Conservation (phyloP, 2,113 vertebrate genomes). For the Calyptommatus sinebrachiatus region DNA sequence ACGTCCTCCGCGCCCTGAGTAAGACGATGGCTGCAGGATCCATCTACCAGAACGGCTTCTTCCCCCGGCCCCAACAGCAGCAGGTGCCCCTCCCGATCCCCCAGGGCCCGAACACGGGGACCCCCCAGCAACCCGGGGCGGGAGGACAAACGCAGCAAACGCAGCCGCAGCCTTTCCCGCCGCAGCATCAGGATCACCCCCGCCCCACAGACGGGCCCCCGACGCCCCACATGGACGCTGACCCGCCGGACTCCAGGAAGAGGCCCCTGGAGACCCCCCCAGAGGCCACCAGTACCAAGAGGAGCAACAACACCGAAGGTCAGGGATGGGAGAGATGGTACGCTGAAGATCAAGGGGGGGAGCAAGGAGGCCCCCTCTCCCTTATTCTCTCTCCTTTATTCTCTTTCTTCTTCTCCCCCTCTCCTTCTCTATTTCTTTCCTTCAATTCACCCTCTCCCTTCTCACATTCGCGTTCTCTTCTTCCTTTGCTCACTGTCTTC, state of each 20-base stretch:
- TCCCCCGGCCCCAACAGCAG: conserved; percentile 32
- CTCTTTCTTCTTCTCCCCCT: too few relatives aligned
- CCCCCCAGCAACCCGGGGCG: conserved; percentile 65
- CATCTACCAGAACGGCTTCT: conserved; percentile 84
- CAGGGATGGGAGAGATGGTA: conserved; percentile 43
- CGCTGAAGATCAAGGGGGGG: background rate
- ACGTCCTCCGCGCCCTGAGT: conserved; percentile 38
- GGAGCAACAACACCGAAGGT: conserved; percentile 87
- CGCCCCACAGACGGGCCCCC: conserved; percentile 38
- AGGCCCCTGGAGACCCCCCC: conserved; percentile 86
- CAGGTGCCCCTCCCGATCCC: background rate
- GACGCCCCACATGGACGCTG: conserved; percentile 83
- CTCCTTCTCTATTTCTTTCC: background rate
- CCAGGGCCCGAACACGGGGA: background rate
- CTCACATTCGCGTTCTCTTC: background rate
- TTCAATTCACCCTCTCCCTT: background rate
- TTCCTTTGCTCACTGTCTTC: too few relatives aligned
- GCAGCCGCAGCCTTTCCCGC: conserved; percentile 3
- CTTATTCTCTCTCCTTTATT: background rate
- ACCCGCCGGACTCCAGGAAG: conserved; percentile 84
- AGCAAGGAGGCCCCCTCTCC: too few relatives aligned
- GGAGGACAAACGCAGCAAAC: too few relatives aligned
- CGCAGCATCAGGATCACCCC: conserved; percentile 73
- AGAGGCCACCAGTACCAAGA: conserved; percentile 86
- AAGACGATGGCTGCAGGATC: conserved; percentile 86